phyloP scores from a whole-genome alignment of 2,113 vertebrate genomes.

The Tauraco erythrolophus region DNA sequence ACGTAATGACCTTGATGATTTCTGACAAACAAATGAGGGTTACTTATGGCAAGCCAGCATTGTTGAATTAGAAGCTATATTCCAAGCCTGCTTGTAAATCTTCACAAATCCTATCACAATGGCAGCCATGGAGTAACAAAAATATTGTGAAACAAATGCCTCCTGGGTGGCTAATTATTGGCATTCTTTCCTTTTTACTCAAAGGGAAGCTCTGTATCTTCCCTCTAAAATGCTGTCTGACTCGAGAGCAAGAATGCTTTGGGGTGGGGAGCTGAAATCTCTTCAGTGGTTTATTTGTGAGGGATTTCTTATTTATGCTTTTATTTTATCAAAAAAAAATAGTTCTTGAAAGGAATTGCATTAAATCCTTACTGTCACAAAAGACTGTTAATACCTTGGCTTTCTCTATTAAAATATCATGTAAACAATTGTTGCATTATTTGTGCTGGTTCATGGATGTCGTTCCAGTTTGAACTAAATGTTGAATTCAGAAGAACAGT shows the following conservation, averaged over 20 bases:
- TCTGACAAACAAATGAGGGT: conserved; percentile 46
- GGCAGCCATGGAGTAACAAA: conserved; percentile 63
- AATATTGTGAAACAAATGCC: conserved; percentile 74
- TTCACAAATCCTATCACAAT: conserved; percentile 71
- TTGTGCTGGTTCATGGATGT: background rate
- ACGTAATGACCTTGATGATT: background rate
- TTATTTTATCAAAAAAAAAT: background rate
- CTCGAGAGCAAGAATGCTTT: conserved; percentile 40
- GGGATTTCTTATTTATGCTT: conserved; percentile 37
- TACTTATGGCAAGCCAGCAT: conserved; percentile 17
- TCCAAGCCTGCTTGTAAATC: conserved; percentile 47
- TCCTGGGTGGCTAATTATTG: conserved; percentile 76
- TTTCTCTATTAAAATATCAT: conserved; percentile 11
- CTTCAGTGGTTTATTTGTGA: conserved; percentile 35
- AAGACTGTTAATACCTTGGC: conserved; percentile 41
- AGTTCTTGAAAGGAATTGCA: background rate
- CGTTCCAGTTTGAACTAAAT: conserved; percentile 41
- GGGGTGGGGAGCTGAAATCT: conserved; percentile 38
- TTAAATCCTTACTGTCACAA: background rate
- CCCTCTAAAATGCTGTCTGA: conserved; percentile 57
- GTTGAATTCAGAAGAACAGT: conserved; percentile 38
- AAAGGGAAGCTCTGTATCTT: conserved; percentile 59
- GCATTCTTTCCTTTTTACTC: conserved; percentile 71
- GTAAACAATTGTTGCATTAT: conserved; percentile 50
- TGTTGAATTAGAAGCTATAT: conserved; percentile 50